Percentiles rank a stretch among this genome's conserved stretches.
These are phyloP conservation scores for Solen grandis DNA, from an alignment of 1,140 invertebrate genomes.

Conservation along the genomic window DNA sequence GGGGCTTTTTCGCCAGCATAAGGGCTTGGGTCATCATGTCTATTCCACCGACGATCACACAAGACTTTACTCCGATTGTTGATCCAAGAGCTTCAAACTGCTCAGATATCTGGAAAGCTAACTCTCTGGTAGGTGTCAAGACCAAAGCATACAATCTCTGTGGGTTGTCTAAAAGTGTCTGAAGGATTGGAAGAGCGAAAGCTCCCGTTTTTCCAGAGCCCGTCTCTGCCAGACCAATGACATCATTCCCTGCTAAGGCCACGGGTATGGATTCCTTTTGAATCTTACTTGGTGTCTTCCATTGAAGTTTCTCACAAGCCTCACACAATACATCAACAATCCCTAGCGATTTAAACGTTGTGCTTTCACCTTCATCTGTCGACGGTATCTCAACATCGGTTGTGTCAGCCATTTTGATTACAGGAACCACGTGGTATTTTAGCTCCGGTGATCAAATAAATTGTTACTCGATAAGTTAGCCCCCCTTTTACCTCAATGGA, in stretches of 20 bases:
- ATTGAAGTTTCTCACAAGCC: constrained; percentile 95
- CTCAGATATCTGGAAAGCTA: constrained; percentile 97
- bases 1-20: constrained; percentile 95
- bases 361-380: constrained; percentile 41
- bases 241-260: constrained; percentile 93
- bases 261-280: constrained; percentile 96
- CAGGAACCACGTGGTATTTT: background rate
- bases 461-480: too few species aligned
- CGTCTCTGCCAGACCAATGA: constrained; percentile 98
- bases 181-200: constrained; percentile 97
- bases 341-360: constrained; percentile 82
- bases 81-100: constrained; percentile 90
- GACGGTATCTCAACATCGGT: background rate
- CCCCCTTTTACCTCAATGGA: too few species aligned
- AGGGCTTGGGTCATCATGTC: constrained; percentile 97
- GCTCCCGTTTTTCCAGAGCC: constrained; percentile 99
- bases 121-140: constrained; percentile 97
- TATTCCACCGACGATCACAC: constrained; percentile 98
- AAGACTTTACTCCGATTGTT: constrained; percentile 95
- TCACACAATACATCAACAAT: constrained; percentile 95
- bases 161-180: constrained; percentile 93
- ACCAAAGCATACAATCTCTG: constrained; percentile 97
- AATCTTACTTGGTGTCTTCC: constrained; percentile 96
- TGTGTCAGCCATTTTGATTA: constrained; percentile 3
- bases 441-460: too few species aligned